Evolutionary conservation across 2,888 invertebrate species (phyloP).

Genomic region (Trichogramma evanescens): DNA sequence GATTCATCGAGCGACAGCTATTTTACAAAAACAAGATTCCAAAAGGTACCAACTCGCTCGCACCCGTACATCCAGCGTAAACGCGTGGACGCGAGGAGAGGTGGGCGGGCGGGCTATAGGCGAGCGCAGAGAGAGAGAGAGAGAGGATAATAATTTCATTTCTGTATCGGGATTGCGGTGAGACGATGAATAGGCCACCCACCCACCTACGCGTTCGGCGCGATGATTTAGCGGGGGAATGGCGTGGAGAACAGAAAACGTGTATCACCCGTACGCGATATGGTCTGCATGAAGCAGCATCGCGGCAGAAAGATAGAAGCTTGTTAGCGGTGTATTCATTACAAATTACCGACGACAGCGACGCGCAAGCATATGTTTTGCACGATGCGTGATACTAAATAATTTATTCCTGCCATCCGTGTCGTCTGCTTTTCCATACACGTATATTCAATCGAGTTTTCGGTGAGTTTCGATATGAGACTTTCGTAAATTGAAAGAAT

Average conservation of each 20-base stretch:
- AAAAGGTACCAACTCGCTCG: neutral
- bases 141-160: slow-evolving; percentile 20
- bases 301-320: slow-evolving; percentile 17
- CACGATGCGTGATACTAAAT: no score
- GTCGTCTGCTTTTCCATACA: no score
- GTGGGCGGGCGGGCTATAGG: no score
- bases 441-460: no score
- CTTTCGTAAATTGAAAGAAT: no score
- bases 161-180: slow-evolving; percentile 6
- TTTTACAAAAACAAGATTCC: neutral
- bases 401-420: no score
- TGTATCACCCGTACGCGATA: neutral
- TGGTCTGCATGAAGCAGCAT: no score
- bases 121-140: no score
- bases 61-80: neutral
- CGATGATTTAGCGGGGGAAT: neutral
- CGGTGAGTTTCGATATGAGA: no score
- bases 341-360: slow-evolving; percentile 37
- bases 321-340: slow-evolving; percentile 43
- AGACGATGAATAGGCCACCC: slow-evolving; percentile 8
- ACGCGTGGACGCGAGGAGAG: no score
- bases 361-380: slow-evolving; percentile 2
- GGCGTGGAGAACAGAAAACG: no score
- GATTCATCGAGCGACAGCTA: no score
- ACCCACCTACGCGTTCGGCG: neutral